Conservation (phyloP, 2,888 invertebrate species). For the Auanema freiburgensis region DNA sequence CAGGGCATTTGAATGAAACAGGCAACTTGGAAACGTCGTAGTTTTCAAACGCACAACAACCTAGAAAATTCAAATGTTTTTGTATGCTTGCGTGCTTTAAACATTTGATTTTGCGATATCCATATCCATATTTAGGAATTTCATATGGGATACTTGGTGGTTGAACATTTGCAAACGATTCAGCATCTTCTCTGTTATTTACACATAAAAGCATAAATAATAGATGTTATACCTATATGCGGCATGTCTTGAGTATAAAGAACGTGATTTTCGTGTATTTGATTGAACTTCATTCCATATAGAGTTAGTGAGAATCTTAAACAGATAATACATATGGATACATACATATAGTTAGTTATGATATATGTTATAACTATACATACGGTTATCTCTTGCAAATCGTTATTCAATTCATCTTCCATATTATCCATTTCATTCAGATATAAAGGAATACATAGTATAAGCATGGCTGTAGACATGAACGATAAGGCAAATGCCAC, state of each 20-base stretch:
- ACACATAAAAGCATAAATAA: too few species aligned
- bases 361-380: too few species aligned
- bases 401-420: slow-evolving; percentile 19
- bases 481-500: slow-evolving; percentile 10
- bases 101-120: slow-evolving; percentile 20
- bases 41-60: slow-evolving; percentile 16
- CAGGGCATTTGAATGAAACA: slow-evolving; percentile 19
- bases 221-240: too few species aligned
- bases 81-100: not conserved
- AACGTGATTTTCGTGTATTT: slow-evolving; percentile 16
- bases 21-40: slow-evolving; percentile 10
- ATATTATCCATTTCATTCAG: slow-evolving; percentile 14
- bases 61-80: slow-evolving; percentile 6
- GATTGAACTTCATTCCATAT: slow-evolving; percentile 17
- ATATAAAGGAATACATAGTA: slow-evolving; percentile 12
- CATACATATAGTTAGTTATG: slow-evolving; percentile 23
- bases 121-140: slow-evolving; percentile 16
- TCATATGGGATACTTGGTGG: slow-evolving; percentile 4
- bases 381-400: slow-evolving; percentile 16
- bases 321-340: too few species aligned
- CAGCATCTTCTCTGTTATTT: too few species aligned
- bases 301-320: too few species aligned
- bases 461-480: slow-evolving; percentile 10
- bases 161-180: too few species aligned
- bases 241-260: too few species aligned